Evolutionary conservation across 2,113 vertebrate genomes (phyloP).

Genomic region (Osmerus eperlanus): DNA sequence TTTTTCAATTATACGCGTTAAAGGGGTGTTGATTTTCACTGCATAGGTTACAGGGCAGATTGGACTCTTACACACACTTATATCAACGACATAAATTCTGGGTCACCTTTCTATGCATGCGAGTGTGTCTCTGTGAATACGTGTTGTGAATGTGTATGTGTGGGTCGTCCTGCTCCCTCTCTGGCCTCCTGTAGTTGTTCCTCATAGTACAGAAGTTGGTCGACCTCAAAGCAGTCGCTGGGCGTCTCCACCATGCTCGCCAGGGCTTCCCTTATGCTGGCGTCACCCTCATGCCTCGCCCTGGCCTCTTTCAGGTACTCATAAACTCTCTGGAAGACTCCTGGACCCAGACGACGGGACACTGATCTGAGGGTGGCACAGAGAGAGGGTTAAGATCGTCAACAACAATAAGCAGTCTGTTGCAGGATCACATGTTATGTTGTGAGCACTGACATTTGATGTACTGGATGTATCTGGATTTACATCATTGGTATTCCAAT

Average conservation of each 20-base stretch:
- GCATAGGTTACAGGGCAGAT: too few relatives aligned
- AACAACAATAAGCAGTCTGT: neutral
- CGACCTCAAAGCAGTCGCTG: constrained; percentile 75
- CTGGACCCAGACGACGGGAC: constrained; percentile 66
- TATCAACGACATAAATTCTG: too few relatives aligned
- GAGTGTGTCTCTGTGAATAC: neutral
- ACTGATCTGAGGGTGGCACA: constrained; percentile 64
- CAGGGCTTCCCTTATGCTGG: constrained; percentile 57
- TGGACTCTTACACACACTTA: too few relatives aligned
- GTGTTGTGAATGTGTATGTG: neutral
- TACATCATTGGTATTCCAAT: too few relatives aligned
- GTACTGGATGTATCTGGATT: too few relatives aligned
- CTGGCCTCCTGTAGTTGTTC: constrained; percentile 62
- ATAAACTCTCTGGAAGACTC: constrained; percentile 74
- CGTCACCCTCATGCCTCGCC: constrained; percentile 54
- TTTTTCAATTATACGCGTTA: too few relatives aligned
- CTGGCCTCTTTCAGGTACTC: constrained; percentile 70
- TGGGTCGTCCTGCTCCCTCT: neutral
- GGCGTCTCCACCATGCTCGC: constrained; percentile 61
- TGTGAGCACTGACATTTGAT: too few relatives aligned
- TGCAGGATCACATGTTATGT: neutral
- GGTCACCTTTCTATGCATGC: neutral
- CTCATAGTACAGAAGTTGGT: constrained; percentile 82
- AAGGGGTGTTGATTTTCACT: too few relatives aligned
- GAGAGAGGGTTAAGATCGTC: neutral